Base-by-base conservation (phyloP, 2,888 invertebrate species). In the Chloroclystis v-ata region DNA sequence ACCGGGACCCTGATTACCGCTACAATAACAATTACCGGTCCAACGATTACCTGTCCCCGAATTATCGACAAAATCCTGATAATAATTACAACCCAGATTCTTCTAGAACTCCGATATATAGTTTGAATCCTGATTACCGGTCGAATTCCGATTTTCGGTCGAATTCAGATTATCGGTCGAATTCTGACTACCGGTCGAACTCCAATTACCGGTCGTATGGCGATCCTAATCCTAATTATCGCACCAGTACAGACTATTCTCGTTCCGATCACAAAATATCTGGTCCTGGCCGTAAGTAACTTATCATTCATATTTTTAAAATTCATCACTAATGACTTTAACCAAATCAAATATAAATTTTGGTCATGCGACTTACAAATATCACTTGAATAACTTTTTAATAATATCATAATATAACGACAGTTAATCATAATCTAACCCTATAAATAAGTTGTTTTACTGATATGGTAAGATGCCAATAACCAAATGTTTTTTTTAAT, bases 221-320 rank as follows among this genome's bases (percentile, higher is more conserved):
- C 20, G 9, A 35, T 24, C 29, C 12, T 13, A 41, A 41, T 25
- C 8, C 32, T 6, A 30, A 32, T 13, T 41, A 41, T 13, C 37
- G 37, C 11, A 13, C 37, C 4, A 37, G 10, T 37, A 25, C 37
- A 8, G 37, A 37, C 12, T 37, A 37, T 24, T 35, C 35, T n/a
- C 24, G 37, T 12, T 20, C 20, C 10, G 35, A 35, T 37, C 24
- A 37, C 37, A 29, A 44, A 28, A n/a, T 14, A 14, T 41, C 43
- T 16, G 35, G 40, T 26, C 30, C 16, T 30, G 40, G 28, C 37
- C 40, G 49, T 49, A 49, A 49, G 49, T 49, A 40, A 16, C 16
- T 33, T 35, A 29, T 12, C 5, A 30, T 29, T 32, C 20, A 47
- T 10, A 5, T 8, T 25, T 25, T 13, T 13, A 13, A 4, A 5